Conservation (phyloP, 2,797 vertebrate genomes). For the Furcifer pardalis region DNA sequence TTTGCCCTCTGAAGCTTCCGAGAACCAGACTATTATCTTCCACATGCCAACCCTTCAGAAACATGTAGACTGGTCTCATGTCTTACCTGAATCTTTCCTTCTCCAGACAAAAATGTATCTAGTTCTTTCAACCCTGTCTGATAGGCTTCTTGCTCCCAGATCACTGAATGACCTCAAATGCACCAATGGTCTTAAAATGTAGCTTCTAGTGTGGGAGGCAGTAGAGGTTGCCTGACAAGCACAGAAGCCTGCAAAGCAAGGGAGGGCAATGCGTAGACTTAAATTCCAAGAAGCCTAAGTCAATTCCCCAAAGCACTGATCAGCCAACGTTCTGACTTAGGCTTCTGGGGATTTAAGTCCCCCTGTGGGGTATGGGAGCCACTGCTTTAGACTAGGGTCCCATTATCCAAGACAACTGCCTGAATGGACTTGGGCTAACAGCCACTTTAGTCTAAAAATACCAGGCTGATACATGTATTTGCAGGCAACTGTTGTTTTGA, state of each 20-base stretch:
- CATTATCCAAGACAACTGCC: no score
- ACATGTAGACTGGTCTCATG: background rate
- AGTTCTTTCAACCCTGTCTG: background rate
- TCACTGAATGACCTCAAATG: background rate
- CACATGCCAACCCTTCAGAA: background rate
- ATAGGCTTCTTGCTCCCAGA: background rate
- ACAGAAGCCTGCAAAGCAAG: background rate
- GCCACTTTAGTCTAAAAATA: no score
- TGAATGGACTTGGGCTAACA: no score
- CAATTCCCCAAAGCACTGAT: no score
- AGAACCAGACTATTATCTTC: background rate
- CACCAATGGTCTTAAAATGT: background rate
- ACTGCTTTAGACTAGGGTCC: no score
- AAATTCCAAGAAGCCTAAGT: no score
- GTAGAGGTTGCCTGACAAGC: background rate
- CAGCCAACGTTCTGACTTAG: no score
- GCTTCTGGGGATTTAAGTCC: no score
- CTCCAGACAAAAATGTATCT: background rate
- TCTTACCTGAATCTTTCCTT: background rate
- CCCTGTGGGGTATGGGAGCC: no score
- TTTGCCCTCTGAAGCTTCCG: background rate
- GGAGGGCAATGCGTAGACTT: no score
- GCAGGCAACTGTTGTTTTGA: background rate
- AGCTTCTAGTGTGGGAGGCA: background rate
- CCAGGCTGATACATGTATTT: background rate